phyloP scores from a whole-genome alignment of 64 coral and sea anemone genomes.

The Anthopleura sola region DNA sequence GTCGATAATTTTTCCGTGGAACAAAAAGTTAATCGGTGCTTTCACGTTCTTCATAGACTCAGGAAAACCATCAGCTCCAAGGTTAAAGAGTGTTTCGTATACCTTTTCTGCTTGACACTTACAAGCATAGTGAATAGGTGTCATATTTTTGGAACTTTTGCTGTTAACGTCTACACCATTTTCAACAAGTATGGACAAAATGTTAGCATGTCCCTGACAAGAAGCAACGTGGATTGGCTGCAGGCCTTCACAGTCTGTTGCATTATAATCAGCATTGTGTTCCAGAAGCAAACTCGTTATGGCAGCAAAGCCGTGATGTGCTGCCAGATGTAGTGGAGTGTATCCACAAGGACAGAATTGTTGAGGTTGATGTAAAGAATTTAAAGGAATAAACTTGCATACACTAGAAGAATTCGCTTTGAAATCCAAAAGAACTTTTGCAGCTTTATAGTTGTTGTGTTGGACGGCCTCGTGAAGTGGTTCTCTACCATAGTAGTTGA shows the following conservation, averaged over 20 bases:
- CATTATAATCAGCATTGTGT: conserved; percentile 5
- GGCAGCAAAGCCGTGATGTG: conserved; percentile 9
- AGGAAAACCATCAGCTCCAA: conserved; percentile 21
- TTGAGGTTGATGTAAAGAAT: neutral
- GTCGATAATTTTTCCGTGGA: neutral
- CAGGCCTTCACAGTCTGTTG: conserved; percentile 10
- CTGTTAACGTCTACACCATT: neutral
- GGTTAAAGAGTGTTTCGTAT: neutral
- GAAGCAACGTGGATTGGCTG: conserved; percentile 50
- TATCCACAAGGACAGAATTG: neutral
- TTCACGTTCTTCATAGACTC: conserved; percentile 20
- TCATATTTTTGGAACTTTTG: conserved; percentile 14
- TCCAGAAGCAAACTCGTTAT: neutral
- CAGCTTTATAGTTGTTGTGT: no score
- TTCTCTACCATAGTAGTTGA: no score
- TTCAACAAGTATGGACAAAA: conserved; percentile 14
- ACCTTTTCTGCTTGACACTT: neutral
- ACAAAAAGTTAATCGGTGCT: conserved; percentile 27
- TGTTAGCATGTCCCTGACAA: conserved; percentile 32
- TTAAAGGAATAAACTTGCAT: neutral
- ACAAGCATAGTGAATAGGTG: conserved; percentile 37
- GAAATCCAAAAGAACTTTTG: no score
- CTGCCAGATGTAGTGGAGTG: conserved; percentile 43
- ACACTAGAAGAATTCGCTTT: neutral
- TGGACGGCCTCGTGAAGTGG: no score